Percentiles rank a stretch among this genome's conserved stretches.
phyloP scores from a whole-genome alignment of 2,888 invertebrate species.

The Heliconius hortense region DNA sequence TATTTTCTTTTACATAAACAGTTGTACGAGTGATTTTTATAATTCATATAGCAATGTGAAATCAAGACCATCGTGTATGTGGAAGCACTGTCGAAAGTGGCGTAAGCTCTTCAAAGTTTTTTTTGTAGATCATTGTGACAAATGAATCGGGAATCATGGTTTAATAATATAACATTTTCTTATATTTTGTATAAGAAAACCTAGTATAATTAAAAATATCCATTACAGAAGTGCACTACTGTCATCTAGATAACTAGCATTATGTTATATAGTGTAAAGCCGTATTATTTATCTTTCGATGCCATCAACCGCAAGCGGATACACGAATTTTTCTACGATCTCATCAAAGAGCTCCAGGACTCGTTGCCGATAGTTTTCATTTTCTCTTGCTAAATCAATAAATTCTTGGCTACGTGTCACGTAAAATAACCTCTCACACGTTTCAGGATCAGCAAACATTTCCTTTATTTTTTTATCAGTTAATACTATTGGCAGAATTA shows the following conservation, averaged over 20 bases:
- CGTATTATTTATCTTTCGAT: background rate
- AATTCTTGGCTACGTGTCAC: constrained; percentile 63
- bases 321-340: constrained; percentile 74
- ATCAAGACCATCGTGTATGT: no score
- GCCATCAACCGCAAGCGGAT: background rate
- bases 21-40: no score
- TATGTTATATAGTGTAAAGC: background rate
- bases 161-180: no score
- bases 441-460: constrained; percentile 58
- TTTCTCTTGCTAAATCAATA: constrained; percentile 56
- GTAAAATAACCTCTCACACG: constrained; percentile 50
- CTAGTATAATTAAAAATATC: background rate
- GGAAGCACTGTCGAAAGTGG: no score
- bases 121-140: no score
- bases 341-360: constrained; percentile 81
- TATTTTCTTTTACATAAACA: no score
- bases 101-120: no score
- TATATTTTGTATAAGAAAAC: no score
- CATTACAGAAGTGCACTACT: background rate
- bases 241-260: background rate
- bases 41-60: no score
- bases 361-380: constrained; percentile 61
- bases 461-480: constrained; percentile 52
- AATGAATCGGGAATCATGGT: no score
- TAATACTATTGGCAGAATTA: constrained; percentile 65